Evolutionary conservation across 2,113 vertebrate genomes (phyloP).

Genomic region (Phalacrocorax brasilianus): DNA sequence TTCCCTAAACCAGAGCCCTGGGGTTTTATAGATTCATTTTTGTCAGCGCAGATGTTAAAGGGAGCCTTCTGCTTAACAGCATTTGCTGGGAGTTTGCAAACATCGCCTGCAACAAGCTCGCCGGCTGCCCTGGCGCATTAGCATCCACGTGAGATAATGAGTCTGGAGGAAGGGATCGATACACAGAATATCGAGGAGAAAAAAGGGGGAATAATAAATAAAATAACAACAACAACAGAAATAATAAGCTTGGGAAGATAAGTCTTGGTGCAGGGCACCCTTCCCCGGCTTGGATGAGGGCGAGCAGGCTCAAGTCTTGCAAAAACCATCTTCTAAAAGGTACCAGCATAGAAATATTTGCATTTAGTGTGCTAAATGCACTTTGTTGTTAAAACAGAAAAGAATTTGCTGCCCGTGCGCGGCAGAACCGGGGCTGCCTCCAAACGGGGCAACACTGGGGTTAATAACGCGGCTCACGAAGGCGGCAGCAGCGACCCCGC

Average conservation of each 20-base stretch:
- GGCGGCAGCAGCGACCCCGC: not conserved
- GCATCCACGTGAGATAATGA: not conserved
- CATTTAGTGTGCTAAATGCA: not conserved
- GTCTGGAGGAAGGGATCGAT: not conserved
- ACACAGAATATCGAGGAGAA: not conserved
- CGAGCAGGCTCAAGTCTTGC: not conserved
- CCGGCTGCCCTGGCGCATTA: not conserved
- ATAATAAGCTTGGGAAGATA: not conserved
- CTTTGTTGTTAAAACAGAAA: not conserved
- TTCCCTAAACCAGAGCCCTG: not conserved
- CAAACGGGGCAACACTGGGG: not conserved
- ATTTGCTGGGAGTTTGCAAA: not conserved
- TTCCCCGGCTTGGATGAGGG: not conserved
- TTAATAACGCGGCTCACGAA: not conserved
- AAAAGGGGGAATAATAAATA: not conserved
- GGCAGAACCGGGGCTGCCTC: not conserved
- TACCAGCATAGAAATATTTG: not conserved
- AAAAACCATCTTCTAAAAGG: not conserved
- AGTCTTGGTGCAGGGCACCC: not conserved
- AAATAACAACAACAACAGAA: not conserved
- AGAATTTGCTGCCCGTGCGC: fast-evolving
- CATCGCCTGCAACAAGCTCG: not conserved
- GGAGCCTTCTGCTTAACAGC: not conserved
- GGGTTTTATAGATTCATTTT: not conserved
- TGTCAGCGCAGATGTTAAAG: not conserved